These are phyloP conservation scores for Slavum lentiscoides DNA, from an alignment of 2,888 invertebrate species.

Conservation along the genomic window DNA sequence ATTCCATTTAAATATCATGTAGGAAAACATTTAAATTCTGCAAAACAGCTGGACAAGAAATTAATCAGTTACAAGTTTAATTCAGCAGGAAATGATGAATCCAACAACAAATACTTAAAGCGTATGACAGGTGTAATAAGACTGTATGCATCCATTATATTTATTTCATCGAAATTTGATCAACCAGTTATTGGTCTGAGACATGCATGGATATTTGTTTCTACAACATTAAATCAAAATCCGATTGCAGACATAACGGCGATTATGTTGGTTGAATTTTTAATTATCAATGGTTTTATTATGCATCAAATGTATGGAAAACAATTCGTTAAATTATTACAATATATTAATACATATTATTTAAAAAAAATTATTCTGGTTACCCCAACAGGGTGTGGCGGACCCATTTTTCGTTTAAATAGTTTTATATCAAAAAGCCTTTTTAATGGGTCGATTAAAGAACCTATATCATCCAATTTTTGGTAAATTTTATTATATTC, in stretches of 20 bases:
- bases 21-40: slow-evolving; percentile 67
- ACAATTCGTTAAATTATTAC: slow-evolving; percentile 80
- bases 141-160: slow-evolving; percentile 78
- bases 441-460: slow-evolving; percentile 68
- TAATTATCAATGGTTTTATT: slow-evolving; percentile 77
- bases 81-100: slow-evolving; percentile 72
- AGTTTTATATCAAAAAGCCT: slow-evolving; percentile 70
- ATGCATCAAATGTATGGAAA: slow-evolving; percentile 72
- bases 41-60: slow-evolving; percentile 65
- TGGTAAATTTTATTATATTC: slow-evolving; percentile 62
- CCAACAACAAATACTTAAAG: slow-evolving; percentile 78
- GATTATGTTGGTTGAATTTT: slow-evolving; percentile 76
- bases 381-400: slow-evolving; percentile 68
- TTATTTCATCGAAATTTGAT: slow-evolving; percentile 61
- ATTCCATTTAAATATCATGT: slow-evolving; percentile 78
- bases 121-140: slow-evolving; percentile 85
- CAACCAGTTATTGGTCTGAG: slow-evolving; percentile 59
- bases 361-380: slow-evolving; percentile 69
- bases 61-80: slow-evolving; percentile 69
- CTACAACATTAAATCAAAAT: slow-evolving; percentile 41
- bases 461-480: slow-evolving; percentile 68
- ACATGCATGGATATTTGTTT: slow-evolving; percentile 45
- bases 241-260: slow-evolving; percentile 64
- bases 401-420: slow-evolving; percentile 78
- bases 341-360: slow-evolving; percentile 70